Percentiles rank a stretch among this genome's conserved stretches.
These are phyloP conservation scores for Xestia ashworthii DNA, from an alignment of 2,888 invertebrate genomes.

Conservation along the genomic window DNA sequence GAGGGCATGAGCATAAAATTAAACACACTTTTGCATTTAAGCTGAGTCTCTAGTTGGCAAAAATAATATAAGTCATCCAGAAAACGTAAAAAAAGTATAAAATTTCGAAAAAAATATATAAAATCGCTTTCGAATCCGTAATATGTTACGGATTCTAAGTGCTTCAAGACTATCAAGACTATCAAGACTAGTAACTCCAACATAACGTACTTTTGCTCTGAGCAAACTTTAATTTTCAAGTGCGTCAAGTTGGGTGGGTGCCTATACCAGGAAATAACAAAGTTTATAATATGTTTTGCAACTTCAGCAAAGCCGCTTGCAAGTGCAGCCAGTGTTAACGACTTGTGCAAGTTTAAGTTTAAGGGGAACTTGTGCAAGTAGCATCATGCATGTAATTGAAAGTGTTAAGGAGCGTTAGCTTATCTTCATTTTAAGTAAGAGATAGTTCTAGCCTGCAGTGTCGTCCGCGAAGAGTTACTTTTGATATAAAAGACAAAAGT, in stretches of 20 bases:
- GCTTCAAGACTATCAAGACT: background rate
- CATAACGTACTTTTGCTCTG: background rate
- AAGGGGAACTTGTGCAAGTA: slow-evolving; percentile 16
- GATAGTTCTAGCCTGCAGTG: too few species aligned
- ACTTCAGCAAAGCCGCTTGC: slow-evolving; percentile 26
- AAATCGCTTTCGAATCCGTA: background rate
- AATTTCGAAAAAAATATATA: background rate
- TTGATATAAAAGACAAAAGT: background rate
- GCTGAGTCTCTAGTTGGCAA: background rate
- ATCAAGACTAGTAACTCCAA: background rate
- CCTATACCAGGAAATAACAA: slow-evolving; percentile 24
- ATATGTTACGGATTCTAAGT: too few species aligned
- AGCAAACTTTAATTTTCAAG: slow-evolving; percentile 6
- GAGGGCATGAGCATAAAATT: background rate
- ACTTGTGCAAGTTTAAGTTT: slow-evolving; percentile 45
- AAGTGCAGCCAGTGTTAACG: slow-evolving; percentile 28
- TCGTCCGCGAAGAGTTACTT: background rate
- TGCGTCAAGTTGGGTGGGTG: slow-evolving; percentile 21
- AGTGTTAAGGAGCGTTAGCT: background rate
- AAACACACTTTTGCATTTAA: background rate
- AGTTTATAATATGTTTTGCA: slow-evolving; percentile 43
- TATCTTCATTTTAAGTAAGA: background rate
- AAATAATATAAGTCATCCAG: background rate
- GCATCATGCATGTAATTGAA: slow-evolving; percentile 15
- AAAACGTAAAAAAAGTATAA: background rate